Percentiles rank a stretch among this genome's conserved stretches.
These are phyloP conservation scores for Cyanistes caeruleus DNA, from an alignment of 2,113 vertebrate species.

Conservation along the genomic window DNA sequence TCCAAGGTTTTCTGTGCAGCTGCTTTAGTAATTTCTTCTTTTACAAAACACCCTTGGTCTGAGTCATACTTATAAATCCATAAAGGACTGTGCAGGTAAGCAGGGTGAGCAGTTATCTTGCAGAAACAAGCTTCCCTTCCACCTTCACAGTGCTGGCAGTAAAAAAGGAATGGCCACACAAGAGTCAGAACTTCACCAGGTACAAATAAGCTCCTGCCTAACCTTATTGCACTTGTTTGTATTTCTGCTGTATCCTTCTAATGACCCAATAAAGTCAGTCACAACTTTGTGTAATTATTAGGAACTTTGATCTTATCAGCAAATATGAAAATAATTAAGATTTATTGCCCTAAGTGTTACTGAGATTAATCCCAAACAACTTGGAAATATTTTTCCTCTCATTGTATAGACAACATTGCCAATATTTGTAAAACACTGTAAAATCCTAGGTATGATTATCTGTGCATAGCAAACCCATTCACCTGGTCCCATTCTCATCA, in stretches of 20 bases:
- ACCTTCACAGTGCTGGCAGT: neutral
- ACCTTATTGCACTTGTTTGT: neutral
- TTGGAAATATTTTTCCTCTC: neutral
- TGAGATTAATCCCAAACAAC: neutral
- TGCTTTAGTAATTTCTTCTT: neutral
- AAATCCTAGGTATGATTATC: rapidly evolving
- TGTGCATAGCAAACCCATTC: neutral
- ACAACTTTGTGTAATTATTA: neutral
- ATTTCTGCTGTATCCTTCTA: neutral
- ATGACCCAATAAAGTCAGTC: neutral
- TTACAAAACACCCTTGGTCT: neutral
- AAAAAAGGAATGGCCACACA: neutral
- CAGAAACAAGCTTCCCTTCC: neutral
- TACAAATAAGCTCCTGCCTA: neutral
- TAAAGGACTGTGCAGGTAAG: neutral
- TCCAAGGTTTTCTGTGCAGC: neutral
- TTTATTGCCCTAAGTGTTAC: neutral
- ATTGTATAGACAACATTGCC: neutral
- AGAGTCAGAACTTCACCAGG: neutral
- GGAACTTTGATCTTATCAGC: neutral
- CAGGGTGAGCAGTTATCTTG: neutral
- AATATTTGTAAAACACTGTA: neutral
- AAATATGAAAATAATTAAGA: neutral
- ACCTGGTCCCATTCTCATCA: neutral
- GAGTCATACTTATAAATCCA: neutral